Evolutionary conservation across 2,888 invertebrate species (phyloP).

Genomic region (Byasa hedistus): DNA sequence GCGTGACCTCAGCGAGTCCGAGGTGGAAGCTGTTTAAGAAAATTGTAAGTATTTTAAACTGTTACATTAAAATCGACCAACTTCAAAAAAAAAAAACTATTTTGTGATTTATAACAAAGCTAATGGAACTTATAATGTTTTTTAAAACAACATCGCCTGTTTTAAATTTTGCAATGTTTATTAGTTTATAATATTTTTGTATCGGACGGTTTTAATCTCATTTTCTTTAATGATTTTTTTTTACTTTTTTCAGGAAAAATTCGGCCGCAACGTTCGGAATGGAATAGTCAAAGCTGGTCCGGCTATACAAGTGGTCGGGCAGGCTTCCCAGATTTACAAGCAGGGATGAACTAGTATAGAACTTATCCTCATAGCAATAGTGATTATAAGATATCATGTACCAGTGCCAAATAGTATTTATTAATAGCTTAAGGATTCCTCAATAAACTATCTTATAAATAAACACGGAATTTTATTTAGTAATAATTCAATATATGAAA

Average conservation of each 20-base stretch:
- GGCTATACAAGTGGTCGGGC: conserved; percentile 51
- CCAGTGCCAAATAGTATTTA: conserved; percentile 15
- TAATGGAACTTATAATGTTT: too few species aligned
- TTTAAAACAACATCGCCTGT: too few species aligned
- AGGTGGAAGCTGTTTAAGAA: conserved; percentile 45
- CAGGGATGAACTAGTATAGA: conserved; percentile 31
- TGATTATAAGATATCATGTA: conserved; percentile 15
- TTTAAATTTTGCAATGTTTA: too few species aligned
- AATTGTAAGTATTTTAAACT: conserved; percentile 38
- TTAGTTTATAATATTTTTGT: not conserved
- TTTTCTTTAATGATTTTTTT: too few species aligned
- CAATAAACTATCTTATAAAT: conserved; percentile 7
- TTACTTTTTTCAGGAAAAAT: conserved; percentile 52
- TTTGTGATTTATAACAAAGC: too few species aligned
- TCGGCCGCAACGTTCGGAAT: conserved; percentile 53
- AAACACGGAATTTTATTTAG: not conserved
- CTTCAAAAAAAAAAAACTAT: too few species aligned
- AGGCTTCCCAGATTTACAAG: conserved; percentile 46
- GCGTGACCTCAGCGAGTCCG: conserved; percentile 37
- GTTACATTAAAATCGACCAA: too few species aligned
- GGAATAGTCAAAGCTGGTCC: conserved; percentile 57
- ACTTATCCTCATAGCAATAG: conserved; percentile 6
- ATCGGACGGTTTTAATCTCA: too few species aligned
- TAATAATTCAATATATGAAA: not conserved
- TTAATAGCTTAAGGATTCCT: conserved; percentile 7